A percentile compares a stretch with the other conserved stretches of the same genome.
Evolutionary conservation across 30 jellyfish, hydroid and myxozoan species (phyloP).

Genomic region (Calvadosia cruxmelitensis): DNA sequence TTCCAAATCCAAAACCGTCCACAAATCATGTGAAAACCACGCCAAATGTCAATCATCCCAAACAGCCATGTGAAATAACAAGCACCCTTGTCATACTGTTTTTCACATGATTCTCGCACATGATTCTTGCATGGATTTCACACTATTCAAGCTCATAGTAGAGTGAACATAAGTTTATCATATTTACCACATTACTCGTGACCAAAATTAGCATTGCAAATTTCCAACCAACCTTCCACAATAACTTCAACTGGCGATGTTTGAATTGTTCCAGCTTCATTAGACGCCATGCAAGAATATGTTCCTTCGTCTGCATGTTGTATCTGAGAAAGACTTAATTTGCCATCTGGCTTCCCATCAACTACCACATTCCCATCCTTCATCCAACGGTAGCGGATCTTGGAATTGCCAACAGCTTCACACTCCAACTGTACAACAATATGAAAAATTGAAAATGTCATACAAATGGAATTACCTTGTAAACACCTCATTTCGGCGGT

Average conservation of each 20-base stretch:
- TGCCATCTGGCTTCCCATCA: conserved; percentile 28
- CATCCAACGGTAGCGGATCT: conserved; percentile 54
- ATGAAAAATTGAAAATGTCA: neutral
- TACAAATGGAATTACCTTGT: no score
- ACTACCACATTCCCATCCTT: conserved; percentile 72
- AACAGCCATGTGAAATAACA: neutral
- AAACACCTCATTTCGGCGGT: no score
- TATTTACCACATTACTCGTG: no score
- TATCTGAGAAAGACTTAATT: conserved; percentile 8
- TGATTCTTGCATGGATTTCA: conserved; percentile 25
- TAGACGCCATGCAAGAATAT: conserved; percentile 75
- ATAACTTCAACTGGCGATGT: conserved; percentile 38
- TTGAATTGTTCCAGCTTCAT: conserved; percentile 58
- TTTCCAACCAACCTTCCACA: conserved; percentile 60
- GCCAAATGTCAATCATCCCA: no score
- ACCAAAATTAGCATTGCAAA: no score
- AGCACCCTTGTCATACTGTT: neutral
- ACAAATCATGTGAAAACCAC: no score
- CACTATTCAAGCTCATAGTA: no score
- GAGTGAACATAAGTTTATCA: no score
- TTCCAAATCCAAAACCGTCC: no score
- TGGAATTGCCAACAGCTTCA: conserved; percentile 45
- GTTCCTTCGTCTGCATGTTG: conserved; percentile 49
- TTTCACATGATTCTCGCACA: no score
- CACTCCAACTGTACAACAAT: conserved; percentile 21